Base-by-base conservation (phyloP, 1,140 invertebrate species). In the Penaeus indicus region DNA sequence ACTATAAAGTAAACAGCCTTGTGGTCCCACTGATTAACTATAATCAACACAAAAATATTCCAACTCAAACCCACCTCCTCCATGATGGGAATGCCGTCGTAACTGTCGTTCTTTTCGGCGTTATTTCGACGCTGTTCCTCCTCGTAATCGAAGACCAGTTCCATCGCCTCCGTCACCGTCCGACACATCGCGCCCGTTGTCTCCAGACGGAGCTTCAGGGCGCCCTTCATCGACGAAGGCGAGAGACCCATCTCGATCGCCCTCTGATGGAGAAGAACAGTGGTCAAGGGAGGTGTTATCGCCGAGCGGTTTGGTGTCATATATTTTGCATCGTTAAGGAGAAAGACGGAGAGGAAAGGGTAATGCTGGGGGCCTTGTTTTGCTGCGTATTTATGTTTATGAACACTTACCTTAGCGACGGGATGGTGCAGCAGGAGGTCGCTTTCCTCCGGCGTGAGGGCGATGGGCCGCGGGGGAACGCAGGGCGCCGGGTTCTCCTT, bases 61-160 rank as follows among this genome's bases (percentile, higher is more conserved):
- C 38, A 42, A 42, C 38, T 4, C 38, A 8, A 8, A 83, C 81
- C 77, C 19, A 88, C 86, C 72, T 84, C 79, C 38, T n/a, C 21
- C 19, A 72, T 32, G 21, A 84, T 10, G 16, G 27, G 54, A 1
- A 27, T 18, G 0, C 81, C 87, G 62, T 88, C 87, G 72, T 84
- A 67, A 19, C 61, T 3, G 32, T 5, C 3, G 7, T 13, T 0
- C 61, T 27, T 27, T 13, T 19, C n/a, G n/a, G 69, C 22, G 21
- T 10, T 27, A 19, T 79, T 88, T 42, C 62, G 54, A 3, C 87
- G 81, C 38, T 88, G 79, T 38, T 84, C 75, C 69, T 88, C 87
- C 32, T 88, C 87, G 72, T 84, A 88, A 64, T 88, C 87, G 62
- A 88, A 88, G 2, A 88, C 87, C 60, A 84, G 69, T 61, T 88